Conservation (phyloP, 2,888 invertebrate species). For the Rotaria magnacalcarata region DNA sequence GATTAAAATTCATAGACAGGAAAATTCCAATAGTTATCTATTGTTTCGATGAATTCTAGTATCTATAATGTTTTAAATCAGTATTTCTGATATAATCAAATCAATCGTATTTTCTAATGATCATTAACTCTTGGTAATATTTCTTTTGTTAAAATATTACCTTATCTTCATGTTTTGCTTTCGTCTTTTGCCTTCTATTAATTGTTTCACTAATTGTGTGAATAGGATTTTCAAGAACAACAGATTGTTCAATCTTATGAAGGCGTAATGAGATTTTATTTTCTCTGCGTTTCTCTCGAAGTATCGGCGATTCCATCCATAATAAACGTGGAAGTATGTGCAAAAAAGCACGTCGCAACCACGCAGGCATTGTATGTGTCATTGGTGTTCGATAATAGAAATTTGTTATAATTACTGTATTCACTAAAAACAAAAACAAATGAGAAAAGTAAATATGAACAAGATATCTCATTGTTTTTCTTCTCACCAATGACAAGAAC, state of each 20-base stretch:
- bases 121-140: too few species aligned
- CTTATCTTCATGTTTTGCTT: background rate
- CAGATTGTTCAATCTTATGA: background rate
- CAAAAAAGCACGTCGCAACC: background rate
- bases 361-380: conserved; percentile 23
- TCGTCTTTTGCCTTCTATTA: background rate
- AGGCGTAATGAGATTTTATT: background rate
- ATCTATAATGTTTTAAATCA: too few species aligned
- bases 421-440: background rate
- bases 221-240: conserved; percentile 3
- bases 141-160: background rate
- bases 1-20: too few species aligned
- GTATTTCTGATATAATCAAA: too few species aligned
- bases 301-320: conserved; percentile 42
- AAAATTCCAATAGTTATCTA: too few species aligned
- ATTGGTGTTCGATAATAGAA: conserved; percentile 41
- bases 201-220: background rate
- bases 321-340: conserved; percentile 40
- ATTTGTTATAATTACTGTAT: conserved; percentile 43
- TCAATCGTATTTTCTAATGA: too few species aligned
- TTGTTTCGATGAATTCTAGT: too few species aligned
- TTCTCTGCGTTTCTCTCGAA: background rate
- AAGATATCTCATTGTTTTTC: background rate
- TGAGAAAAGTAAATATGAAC: background rate
- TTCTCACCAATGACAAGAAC: conserved; percentile 30